Percentiles rank a stretch among this genome's conserved stretches.
phyloP scores from a whole-genome alignment of 2,113 vertebrate species.

The Sander lucioperca region DNA sequence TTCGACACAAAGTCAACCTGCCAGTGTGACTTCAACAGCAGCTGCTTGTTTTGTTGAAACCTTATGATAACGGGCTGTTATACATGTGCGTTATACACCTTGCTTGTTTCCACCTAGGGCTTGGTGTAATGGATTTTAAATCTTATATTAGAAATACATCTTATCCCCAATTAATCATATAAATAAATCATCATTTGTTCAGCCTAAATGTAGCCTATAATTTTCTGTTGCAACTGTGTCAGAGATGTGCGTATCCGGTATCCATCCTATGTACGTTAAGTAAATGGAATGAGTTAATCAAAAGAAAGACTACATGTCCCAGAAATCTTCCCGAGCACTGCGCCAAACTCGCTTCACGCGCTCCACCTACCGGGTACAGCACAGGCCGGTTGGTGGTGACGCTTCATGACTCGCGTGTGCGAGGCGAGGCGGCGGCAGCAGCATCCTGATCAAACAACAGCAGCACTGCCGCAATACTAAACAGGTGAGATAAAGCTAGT shows the following conservation, averaged over 20 bases:
- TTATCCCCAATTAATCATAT: not conserved
- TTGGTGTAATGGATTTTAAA: not conserved
- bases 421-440: conserved; percentile 59
- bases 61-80: too few relatives aligned
- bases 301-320: conserved; percentile 74
- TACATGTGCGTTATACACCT: not conserved
- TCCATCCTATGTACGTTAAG: not conserved
- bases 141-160: not conserved
- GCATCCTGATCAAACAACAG: conserved; percentile 52
- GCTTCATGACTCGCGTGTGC: conserved; percentile 39
- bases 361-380: conserved; percentile 75
- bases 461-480: conserved; percentile 45
- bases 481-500: conserved; percentile 76
- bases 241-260: not conserved
- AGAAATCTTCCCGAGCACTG: conserved; percentile 66
- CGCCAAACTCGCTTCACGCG: conserved; percentile 71
- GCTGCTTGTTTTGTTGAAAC: not conserved
- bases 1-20: conserved; percentile 23
- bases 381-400: conserved; percentile 1
- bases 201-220: not conserved
- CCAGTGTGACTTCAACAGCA: too few relatives aligned
- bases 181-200: not conserved
- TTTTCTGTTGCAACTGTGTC: not conserved
- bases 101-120: not conserved
- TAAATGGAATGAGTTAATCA: not conserved